Base-by-base conservation (phyloP, 2,797 vertebrate genomes). In the Craterocephalus amniculus region DNA sequence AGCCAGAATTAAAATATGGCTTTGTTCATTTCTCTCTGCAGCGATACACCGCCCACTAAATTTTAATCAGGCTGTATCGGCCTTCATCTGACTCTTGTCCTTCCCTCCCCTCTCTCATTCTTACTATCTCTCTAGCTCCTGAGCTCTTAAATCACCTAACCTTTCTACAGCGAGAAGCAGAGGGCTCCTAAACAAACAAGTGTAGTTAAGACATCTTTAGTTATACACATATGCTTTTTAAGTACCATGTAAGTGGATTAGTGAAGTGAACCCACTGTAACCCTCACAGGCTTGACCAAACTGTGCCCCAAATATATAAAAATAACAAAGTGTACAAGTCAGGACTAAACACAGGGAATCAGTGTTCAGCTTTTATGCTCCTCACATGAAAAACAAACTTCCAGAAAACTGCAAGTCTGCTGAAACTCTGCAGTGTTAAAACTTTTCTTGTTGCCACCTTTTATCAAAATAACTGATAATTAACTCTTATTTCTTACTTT, bases 101-200 rank as follows among this genome's bases (percentile, higher is more conserved):
- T 71, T 65, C 58, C 66, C 38, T 58, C 51, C 68, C 78, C 70
- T 66, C 60, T 82, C 70, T 59, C 79, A 61, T 57, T 61, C 60
- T 83, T 68, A 77, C 77, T 83, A 84, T 84, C 81, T 78, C 68
- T 77, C 68, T n/a, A 58, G 51, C 69, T 77, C 63, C 61, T 24
- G 1, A 85, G 76, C 77, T 67, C 85, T 87, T 83, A 82, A 90
- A 85, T 81, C 59, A 18, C 72, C 58, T 80, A 79, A 87, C 83
- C 73, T 72, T 76, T 72, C 74, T 83, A 56, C 65, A 87, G 63
- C 43, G 52, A 63, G n/a, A 73, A 77, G 76, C 83, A 86, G 69
- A 89, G 79, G 72, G 69, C 80, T 86, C 48, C 85, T 74, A 69
- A 76, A 86, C 76, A 89, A 85, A 87, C 77, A 68, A 67, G 71